A percentile compares a stretch with the other conserved stretches of the same genome.
These are phyloP conservation scores for Timandra comae DNA, from an alignment of 2,888 invertebrate species.

Conservation along the genomic window DNA sequence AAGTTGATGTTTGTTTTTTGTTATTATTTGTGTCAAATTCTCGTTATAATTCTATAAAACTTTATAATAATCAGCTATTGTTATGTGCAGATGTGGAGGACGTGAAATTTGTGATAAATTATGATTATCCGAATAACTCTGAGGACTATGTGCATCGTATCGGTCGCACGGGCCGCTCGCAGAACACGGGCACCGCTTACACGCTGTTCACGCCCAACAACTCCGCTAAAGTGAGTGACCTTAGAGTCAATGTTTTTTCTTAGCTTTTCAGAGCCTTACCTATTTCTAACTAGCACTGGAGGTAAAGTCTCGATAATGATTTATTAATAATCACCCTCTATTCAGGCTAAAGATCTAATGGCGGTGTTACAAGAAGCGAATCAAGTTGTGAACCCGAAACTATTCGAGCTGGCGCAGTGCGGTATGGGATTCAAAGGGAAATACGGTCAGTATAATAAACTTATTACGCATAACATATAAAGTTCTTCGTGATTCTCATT, in stretches of 20 bases:
- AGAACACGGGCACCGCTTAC: constrained; percentile 96
- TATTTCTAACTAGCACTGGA: no score
- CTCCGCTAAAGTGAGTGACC: constrained; percentile 83
- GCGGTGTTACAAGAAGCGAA: constrained; percentile 95
- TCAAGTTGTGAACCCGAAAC: constrained; percentile 93
- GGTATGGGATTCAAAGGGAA: constrained; percentile 72
- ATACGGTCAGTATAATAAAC: constrained; percentile 51
- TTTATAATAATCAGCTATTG: constrained; percentile 11
- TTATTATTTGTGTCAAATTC: no score
- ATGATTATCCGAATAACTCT: constrained; percentile 97
- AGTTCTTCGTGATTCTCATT: no score
- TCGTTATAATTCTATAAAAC: no score
- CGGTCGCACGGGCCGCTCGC: constrained; percentile 95
- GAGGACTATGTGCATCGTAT: constrained; percentile 99
- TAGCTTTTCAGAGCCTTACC: no score
- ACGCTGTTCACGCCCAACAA: constrained; percentile 96
- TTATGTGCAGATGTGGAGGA: constrained; percentile 93
- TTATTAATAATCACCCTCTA: constrained; percentile 3
- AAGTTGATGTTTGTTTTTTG: no score
- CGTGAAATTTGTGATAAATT: constrained; percentile 99
- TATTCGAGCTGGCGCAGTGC: constrained; percentile 83
- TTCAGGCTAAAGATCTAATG: constrained; percentile 88
- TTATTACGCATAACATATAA: no score
- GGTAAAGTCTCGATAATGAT: no score
- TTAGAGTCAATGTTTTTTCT: no score